A percentile compares a stretch with the other conserved stretches of the same genome.
phyloP scores from a whole-genome alignment of 2,113 vertebrate species.

The Hystrix brachyura region DNA sequence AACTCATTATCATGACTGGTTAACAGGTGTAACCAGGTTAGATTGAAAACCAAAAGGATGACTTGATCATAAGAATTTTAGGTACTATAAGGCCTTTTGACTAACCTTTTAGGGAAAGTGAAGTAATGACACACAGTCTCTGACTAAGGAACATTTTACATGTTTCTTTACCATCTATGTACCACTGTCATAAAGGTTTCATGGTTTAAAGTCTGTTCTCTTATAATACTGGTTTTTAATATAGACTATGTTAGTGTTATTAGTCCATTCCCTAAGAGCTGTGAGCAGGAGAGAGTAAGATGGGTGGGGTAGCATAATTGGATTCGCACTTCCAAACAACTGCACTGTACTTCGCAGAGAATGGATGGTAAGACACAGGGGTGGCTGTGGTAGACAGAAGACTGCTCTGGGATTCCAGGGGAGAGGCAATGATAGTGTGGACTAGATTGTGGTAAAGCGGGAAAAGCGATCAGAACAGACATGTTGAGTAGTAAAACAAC shows the following conservation, averaged over 20 bases:
- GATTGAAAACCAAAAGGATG: not conserved
- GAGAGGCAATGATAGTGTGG: not conserved
- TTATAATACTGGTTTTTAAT: not conserved
- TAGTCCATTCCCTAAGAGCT: not conserved
- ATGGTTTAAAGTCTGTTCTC: not conserved
- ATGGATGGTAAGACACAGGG: not conserved
- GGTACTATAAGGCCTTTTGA: not conserved
- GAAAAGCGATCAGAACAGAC: too few species aligned
- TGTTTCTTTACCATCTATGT: not conserved
- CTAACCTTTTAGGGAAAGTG: not conserved
- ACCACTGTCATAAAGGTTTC: not conserved
- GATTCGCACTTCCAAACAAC: not conserved
- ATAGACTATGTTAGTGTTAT: not conserved
- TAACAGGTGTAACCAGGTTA: not conserved
- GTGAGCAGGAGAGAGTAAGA: not conserved
- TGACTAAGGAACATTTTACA: not conserved
- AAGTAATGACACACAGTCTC: not conserved
- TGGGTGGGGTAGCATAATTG: too few species aligned
- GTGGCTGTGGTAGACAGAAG: not conserved
- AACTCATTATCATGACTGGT: not conserved
- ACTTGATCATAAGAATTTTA: not conserved
- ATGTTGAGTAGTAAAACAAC: not conserved
- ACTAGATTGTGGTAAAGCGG: not conserved
- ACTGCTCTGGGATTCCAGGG: not conserved
- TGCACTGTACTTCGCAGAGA: not conserved